Conservation (phyloP, 2,888 invertebrate genomes). For the Eupithecia centaureata region DNA sequence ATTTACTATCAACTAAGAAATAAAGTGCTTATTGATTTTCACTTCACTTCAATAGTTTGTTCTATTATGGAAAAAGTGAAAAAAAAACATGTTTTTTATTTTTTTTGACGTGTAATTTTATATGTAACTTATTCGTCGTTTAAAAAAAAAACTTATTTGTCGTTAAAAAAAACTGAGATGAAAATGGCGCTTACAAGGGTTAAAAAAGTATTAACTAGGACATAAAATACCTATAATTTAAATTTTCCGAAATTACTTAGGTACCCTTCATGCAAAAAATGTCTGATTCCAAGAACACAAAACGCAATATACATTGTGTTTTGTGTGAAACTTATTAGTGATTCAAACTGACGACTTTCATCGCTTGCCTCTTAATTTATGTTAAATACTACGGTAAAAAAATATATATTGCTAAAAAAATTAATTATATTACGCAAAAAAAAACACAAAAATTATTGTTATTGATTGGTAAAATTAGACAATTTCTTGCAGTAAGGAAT, state of each 20-base stretch:
- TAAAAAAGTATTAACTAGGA: not conserved
- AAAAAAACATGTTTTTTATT: too few species aligned
- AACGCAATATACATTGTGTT: too few species aligned
- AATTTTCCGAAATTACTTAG: not conserved
- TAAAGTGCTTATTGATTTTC: too few species aligned
- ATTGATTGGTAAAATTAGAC: not conserved
- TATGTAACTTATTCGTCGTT: too few species aligned
- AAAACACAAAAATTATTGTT: not conserved
- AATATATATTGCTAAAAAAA: too few species aligned
- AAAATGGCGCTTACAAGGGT: not conserved
- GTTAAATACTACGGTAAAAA: too few species aligned
- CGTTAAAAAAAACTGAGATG: not conserved
- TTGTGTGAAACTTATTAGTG: not conserved
- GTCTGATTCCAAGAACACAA: not conserved
- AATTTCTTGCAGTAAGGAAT: slow-evolving; percentile 10
- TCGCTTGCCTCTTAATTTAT: not conserved
- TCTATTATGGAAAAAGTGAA: too few species aligned
- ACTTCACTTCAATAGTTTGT: too few species aligned
- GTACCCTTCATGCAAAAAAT: slow-evolving; percentile 12
- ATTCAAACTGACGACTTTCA: not conserved
- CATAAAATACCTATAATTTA: not conserved
- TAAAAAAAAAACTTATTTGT: too few species aligned
- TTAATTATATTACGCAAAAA: not conserved
- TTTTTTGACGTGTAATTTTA: too few species aligned
- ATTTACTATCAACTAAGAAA: too few species aligned